Base-by-base conservation (phyloP, 2,888 invertebrate species). In the Lasioglossum morio region DNA sequence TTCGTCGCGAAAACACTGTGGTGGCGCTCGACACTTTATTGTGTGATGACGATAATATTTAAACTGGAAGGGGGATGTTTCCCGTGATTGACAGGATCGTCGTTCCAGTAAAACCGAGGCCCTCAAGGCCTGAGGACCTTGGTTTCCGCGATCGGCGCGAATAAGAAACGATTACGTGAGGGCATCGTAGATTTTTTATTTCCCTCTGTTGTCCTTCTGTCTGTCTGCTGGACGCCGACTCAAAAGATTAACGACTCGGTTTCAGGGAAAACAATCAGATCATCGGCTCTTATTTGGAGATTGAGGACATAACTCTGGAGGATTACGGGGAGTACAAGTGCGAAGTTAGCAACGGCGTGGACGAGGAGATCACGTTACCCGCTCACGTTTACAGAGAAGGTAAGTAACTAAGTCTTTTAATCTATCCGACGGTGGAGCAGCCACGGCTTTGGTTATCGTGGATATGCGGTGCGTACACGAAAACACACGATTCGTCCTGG, bases 241-340 rank as follows among this genome's bases (percentile, higher is more conserved):
- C 7, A 53, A 75, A 37, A 53, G 37, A 75, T 60, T 60, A 70
- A 70, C 53, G 48, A 19, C 27, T 53, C 23, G 0, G 10, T 90
- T 95, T 23, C 96, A 97, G 97, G 85, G 97, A 97, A 90, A 96
- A 97, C 83, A 96, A 96, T 77, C 97, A 97, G 93, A 97, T 97
- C 72, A 96, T 97, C 91, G 98, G 98, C 1, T 96, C 97, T 7
- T 97, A 97, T 94, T 95, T 98, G 92, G 96, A 95, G 72, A 97
- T 97, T 89, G 96, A 96, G 73, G 95, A 96, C 46, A 96, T 97
- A 74, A 95, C 96, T 69, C 95, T 96, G 43, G 96, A 96, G 88
- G 97, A 98, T 95, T 97, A 97, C 94, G 97, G 97, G 72, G 96
- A 96, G 78, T 98, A 97, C 94, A 96, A 96, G 88, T 98, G 98